These are phyloP conservation scores for Xiphophorus maculatus DNA, from an alignment of 2,113 vertebrate species.

Conservation along the genomic window DNA sequence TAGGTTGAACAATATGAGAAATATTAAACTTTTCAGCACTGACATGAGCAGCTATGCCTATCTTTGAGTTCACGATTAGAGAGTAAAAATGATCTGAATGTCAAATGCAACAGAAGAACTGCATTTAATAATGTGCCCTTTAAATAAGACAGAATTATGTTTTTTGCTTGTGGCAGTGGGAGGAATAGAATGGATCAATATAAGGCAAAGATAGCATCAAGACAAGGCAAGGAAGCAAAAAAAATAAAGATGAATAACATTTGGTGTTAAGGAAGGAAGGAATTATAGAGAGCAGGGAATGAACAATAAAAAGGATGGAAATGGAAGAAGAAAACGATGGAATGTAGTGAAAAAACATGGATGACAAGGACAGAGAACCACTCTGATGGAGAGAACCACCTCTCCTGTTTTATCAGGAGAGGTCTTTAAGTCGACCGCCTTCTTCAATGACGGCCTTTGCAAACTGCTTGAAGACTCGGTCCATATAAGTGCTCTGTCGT, in stretches of 20 bases:
- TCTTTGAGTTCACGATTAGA: slow-evolving; percentile 24
- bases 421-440: slow-evolving; percentile 82
- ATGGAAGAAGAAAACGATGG: slow-evolving; percentile 10
- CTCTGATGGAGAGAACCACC: not conserved
- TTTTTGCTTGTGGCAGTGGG: slow-evolving; percentile 64
- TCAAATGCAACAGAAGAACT: slow-evolving; percentile 28
- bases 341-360: slow-evolving; percentile 20
- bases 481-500: slow-evolving; percentile 96
- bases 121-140: slow-evolving; percentile 62
- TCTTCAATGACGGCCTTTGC: slow-evolving; percentile 92
- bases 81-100: slow-evolving; percentile 42
- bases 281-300: slow-evolving; percentile 8
- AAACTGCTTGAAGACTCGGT: slow-evolving; percentile 98
- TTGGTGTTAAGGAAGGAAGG: slow-evolving; percentile 8
- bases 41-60: slow-evolving; percentile 35
- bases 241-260: not conserved
- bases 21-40: slow-evolving; percentile 41
- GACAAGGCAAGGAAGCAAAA: slow-evolving; percentile 30
- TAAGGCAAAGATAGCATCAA: slow-evolving; percentile 24
- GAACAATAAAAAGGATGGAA: not conserved
- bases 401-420: slow-evolving; percentile 54
- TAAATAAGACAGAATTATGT: slow-evolving; percentile 40
- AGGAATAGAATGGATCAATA: slow-evolving; percentile 32
- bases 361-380: slow-evolving; percentile 5
- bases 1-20: slow-evolving; percentile 28